Conservation (phyloP, 2,113 vertebrate genomes). For the Plecturocebus donacophilus region DNA sequence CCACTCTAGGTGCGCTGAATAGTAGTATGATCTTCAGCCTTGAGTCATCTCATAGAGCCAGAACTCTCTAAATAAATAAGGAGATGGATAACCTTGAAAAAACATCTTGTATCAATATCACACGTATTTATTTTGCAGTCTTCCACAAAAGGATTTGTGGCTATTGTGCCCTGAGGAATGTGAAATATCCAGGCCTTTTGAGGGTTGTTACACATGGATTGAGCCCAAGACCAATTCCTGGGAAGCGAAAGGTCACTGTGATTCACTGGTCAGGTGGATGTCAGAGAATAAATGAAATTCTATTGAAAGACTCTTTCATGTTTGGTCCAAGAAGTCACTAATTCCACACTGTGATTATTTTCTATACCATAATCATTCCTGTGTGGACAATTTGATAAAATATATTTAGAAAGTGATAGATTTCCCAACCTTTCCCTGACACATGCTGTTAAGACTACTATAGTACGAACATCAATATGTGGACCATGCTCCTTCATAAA, state of each 20-base stretch:
- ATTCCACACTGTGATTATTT: neutral
- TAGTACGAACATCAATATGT: neutral
- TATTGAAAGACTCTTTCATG: neutral
- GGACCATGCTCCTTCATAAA: neutral
- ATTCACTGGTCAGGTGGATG: neutral
- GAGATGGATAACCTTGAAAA: neutral
- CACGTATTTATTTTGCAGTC: neutral
- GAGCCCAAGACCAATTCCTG: neutral
- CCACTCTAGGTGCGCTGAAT: neutral
- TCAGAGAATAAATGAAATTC: neutral
- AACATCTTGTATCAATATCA: neutral
- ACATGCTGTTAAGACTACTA: neutral
- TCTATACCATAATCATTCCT: neutral
- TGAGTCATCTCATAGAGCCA: neutral
- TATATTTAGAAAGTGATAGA: neutral
- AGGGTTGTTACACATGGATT: neutral
- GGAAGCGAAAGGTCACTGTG: neutral
- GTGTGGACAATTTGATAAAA: neutral
- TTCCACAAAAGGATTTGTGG: neutral
- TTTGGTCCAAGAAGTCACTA: neutral
- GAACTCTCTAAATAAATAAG: neutral
- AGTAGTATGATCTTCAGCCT: neutral
- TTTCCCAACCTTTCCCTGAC: neutral
- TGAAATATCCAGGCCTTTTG: neutral
- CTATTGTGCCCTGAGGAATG: neutral